Percentiles rank a stretch among this genome's conserved stretches.
Conservation (phyloP, 1,140 invertebrate species). For the Drosophila micromelanica region DNA sequence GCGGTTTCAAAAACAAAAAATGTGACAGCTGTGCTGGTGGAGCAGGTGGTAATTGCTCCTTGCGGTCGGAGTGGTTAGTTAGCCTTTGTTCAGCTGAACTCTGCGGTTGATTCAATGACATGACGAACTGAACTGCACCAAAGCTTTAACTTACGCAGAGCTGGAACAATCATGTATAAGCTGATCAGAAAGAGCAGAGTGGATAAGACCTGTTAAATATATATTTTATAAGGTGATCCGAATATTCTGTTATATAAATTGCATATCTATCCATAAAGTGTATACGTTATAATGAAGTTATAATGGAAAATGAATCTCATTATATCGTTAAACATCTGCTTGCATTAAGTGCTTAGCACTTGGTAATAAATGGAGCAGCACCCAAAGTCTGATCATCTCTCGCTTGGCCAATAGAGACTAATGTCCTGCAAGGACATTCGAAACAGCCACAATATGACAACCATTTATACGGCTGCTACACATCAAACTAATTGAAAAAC, state of each 20-base stretch:
- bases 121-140: background rate
- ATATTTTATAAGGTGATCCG: too few relatives aligned
- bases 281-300: too few relatives aligned
- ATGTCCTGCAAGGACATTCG: background rate
- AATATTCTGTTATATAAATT: too few relatives aligned
- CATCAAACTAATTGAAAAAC: constrained; percentile 76
- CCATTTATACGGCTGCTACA: constrained; percentile 56
- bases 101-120: constrained; percentile 12
- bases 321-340: too few relatives aligned
- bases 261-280: too few relatives aligned
- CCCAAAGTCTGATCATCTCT: background rate
- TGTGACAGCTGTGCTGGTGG: background rate
- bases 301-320: too few relatives aligned
- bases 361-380: background rate
- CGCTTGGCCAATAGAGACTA: background rate
- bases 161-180: background rate
- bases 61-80: background rate
- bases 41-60: constrained; percentile 14
- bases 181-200: too few relatives aligned
- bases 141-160: background rate
- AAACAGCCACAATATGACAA: constrained; percentile 10
- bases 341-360: background rate
- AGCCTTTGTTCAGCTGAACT: background rate
- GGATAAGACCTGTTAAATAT: too few relatives aligned
- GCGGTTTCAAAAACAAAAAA: too few relatives aligned